Evolutionary conservation across 2,797 vertebrate genomes (phyloP), one percentile per base, ranked within the genome.

Genomic region (Bradypodion ventrale): DNA sequence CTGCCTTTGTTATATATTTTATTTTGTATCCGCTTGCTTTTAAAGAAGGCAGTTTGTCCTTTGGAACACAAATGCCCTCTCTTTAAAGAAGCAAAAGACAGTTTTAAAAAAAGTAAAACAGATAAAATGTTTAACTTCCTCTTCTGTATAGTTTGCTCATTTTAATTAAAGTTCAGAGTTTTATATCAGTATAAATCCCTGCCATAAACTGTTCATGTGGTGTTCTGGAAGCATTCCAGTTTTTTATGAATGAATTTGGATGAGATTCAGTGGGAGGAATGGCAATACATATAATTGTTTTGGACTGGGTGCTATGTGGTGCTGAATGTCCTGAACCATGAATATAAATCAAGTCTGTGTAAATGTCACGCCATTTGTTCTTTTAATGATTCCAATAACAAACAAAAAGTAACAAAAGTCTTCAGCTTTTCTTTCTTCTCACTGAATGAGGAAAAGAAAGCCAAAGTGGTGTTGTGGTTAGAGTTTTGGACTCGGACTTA

Each of bases 241-340:
- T 92, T 89, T 56, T 91, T 86, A 42, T 44, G 90, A 91, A 93
- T 90, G 87, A 73, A 86, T 86, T 87, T 90, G 84, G 44, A 89
- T 85, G 78, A 0, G n/a, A 74, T 85, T 91, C 89, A 89, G 84
- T 77, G 72, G 83, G 78, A 91, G 85, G 89, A 89, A 89, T 76
- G 86, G 74, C 89, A 89, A 83, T 92, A 90, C 76, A 92, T 91
- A 86, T 92, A 87, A 92, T 93, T 88, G 85, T 80, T 86, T 93
- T 92, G 83, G 85, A 86, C 88, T 89, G 84, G 87, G 80, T 78
- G 74, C 87, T 78, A 72, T 80, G 35, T 89, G 85, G 79, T 90
- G 87, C 83, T 87, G 83, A 90, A 72, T 89, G 82, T 92, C 84
- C 75, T 85, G 70, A 90, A 83, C 85, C 79, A 85, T 82, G 83